phyloP scores from a whole-genome alignment of 2,888 invertebrate genomes.

The Hydropsyche betteni region DNA sequence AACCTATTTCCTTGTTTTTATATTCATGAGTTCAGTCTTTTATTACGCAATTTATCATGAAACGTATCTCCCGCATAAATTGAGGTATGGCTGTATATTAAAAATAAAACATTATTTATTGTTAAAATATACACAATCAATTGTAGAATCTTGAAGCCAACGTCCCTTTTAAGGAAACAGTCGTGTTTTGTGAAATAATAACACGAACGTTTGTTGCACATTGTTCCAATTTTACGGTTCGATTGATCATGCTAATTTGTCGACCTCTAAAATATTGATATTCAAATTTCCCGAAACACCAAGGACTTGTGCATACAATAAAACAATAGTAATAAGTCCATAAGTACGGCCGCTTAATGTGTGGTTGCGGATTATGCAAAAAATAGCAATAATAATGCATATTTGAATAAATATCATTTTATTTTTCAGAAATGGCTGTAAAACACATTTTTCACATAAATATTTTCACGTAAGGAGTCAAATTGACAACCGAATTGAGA shows the following conservation, averaged over 20 bases:
- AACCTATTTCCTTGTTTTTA: too few relatives aligned
- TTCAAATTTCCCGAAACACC: background rate
- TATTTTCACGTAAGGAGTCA: slow-evolving; percentile 44
- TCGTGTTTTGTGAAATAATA: too few relatives aligned
- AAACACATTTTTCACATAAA: slow-evolving; percentile 45
- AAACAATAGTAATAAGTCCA: background rate
- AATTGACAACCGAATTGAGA: slow-evolving; percentile 35
- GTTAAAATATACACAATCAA: too few relatives aligned
- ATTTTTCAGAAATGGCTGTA: slow-evolving; percentile 46
- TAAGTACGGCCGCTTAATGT: background rate
- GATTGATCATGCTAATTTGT: slow-evolving; percentile 6
- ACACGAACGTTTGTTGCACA: too few relatives aligned
- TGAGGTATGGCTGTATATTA: too few relatives aligned
- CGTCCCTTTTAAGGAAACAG: too few relatives aligned
- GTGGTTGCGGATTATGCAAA: too few relatives aligned
- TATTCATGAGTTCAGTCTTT: too few relatives aligned
- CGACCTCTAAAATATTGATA: slow-evolving; percentile 10
- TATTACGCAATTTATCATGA: too few relatives aligned
- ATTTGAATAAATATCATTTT: slow-evolving; percentile 50
- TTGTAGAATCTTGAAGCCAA: too few relatives aligned
- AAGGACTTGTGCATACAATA: slow-evolving; percentile 9
- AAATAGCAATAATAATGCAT: background rate
- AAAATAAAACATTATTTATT: too few relatives aligned
- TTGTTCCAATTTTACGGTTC: slow-evolving; percentile 12
- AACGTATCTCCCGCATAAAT: too few relatives aligned